A percentile compares a stretch with the other conserved stretches of the same genome.
Evolutionary conservation across 2,113 vertebrate species (phyloP).

Genomic region (Laterallus jamaicensis): DNA sequence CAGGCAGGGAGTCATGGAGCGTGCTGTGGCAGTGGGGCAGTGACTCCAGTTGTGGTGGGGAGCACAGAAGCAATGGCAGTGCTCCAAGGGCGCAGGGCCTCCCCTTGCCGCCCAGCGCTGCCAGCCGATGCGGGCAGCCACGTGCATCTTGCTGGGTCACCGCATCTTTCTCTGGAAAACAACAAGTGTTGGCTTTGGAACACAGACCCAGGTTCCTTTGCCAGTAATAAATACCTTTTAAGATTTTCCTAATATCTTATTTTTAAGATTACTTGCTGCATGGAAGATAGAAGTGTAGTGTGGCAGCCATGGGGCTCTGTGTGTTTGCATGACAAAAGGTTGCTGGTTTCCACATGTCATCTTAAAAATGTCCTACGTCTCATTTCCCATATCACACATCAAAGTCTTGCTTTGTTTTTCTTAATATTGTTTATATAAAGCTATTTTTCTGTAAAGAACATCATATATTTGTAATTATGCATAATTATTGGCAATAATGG

Average conservation of each 20-base stretch:
- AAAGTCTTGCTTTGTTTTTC: neutral
- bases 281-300: neutral
- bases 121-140: neutral
- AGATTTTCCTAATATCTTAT: neutral
- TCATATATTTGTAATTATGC: neutral
- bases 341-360: neutral
- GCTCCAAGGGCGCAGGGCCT: rapidly evolving
- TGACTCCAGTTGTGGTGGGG: rapidly evolving
- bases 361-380: neutral
- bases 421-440: neutral
- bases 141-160: rapidly evolving
- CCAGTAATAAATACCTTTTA: neutral
- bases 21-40: neutral
- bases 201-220: neutral
- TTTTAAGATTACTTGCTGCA: neutral
- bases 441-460: neutral
- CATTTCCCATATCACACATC: neutral
- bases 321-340: neutral
- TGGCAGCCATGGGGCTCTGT: neutral
- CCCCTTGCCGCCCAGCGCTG: too few species aligned
- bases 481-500: neutral
- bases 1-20: too few species aligned
- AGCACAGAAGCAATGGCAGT: neutral
- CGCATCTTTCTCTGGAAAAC: neutral
- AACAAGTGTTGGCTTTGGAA: neutral